Base-by-base conservation (phyloP, 2,113 vertebrate species). In the Corythoichthys intestinalis region DNA sequence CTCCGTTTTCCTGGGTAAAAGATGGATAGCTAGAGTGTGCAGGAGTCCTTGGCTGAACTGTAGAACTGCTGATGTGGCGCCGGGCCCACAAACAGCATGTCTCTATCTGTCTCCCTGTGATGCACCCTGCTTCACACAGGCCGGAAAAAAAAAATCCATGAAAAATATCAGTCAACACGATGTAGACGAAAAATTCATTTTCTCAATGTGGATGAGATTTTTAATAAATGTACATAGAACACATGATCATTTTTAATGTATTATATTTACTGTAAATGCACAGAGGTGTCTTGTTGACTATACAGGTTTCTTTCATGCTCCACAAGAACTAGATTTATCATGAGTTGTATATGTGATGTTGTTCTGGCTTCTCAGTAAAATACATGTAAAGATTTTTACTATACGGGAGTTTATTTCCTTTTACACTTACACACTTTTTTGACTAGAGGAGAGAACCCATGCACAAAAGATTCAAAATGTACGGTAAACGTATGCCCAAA, bases 41-140 rank as follows among this genome's bases (percentile, higher is more conserved):
- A 66, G 57, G 73, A 88, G 88, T 90, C 88, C 88, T 90, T 90
- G 87, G 85, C 79, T 90, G 87, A 87, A 86, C 85, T 72, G 76
- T 47, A 78, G 60, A 86, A 87, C 67, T 83, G 88, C 88, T 90
- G 88, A 90, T 71, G 72, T 81, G 84, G 81, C 70, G 49, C 79
- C 75, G 74, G 74, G 81, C 83, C 77, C 76, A 76, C 83, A 73
- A 74, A 82, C 84, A 79, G 85, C 66, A 61, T 54, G 57, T 75
- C 80, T 83, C 88, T 69, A 88, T 87, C 81, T 44, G 78, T 90
- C 88, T 86, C 78, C 68, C 66, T 64, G 34, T 70, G 70, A 80
- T 73, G 63, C 77, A 71, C 70, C 59, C 70, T 8, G 48, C 48
- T 70, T 58, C 63, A n/a, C 52, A 67, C 61, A 52, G 53, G 38